Evolutionary conservation across 2,797 vertebrate genomes (phyloP).

Genomic region (Takifugu ocellatus): DNA sequence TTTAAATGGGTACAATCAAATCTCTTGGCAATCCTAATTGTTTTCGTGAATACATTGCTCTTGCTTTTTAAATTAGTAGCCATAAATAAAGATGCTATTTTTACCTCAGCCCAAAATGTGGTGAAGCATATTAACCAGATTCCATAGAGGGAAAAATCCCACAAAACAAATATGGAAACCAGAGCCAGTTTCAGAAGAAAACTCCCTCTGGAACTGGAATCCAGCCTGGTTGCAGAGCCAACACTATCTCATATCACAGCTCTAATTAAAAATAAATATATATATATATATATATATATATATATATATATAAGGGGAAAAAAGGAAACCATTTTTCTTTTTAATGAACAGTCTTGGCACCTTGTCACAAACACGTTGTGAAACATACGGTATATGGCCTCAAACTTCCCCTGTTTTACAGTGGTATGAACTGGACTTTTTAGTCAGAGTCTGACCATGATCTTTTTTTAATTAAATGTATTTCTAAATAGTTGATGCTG

Average conservation of each 20-base stretch:
- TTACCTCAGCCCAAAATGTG: slow-evolving; percentile 10
- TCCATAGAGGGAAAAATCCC: slow-evolving; percentile 11
- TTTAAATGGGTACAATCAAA: slow-evolving; percentile 37
- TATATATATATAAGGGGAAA: neutral
- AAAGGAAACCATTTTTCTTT: slow-evolving; percentile 16
- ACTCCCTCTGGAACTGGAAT: no score
- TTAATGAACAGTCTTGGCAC: slow-evolving; percentile 17
- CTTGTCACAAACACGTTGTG: slow-evolving; percentile 13
- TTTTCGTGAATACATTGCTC: slow-evolving; percentile 37
- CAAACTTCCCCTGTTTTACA: neutral
- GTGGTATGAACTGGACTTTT: neutral
- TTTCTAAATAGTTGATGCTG: no score
- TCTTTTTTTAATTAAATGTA: no score
- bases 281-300: slow-evolving; percentile 12
- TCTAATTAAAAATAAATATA: no score
- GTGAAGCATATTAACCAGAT: slow-evolving; percentile 27
- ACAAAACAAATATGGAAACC: slow-evolving; percentile 25
- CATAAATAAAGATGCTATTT: neutral
- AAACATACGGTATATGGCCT: no score
- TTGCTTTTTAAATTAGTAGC: slow-evolving; percentile 31
- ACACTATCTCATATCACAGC: no score
- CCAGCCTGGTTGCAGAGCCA: no score
- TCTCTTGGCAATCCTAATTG: slow-evolving; percentile 38
- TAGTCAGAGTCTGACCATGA: no score
- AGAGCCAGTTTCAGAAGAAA: slow-evolving; percentile 23